Base-by-base conservation (phyloP, 2,797 vertebrate genomes). In the Silurus lanzhouensis region DNA sequence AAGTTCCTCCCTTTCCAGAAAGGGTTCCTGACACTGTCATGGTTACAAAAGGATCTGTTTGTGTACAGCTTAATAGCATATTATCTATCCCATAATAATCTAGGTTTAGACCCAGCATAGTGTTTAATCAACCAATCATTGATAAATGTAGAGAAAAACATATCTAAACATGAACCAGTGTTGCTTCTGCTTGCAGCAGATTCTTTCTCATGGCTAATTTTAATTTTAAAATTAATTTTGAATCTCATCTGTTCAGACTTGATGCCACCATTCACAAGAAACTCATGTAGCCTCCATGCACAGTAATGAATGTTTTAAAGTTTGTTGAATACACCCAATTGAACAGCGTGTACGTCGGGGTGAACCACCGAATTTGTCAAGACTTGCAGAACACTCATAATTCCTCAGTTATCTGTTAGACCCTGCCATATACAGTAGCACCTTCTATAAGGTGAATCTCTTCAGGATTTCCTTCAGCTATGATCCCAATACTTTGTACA, bases 381-480 rank as follows among this genome's bases (percentile, higher is more conserved):
- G 31, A 71, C 44, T 71, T 44, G 31, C 67, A 44, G 6, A 70
- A 70, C 31, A 70, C 19, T 10, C 71, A 74, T 74, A 46, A 5
- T 12, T 12, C 7, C 46, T 48, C 13, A 19, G 17, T 19, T 58
- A 76, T 31, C 25, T 4, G 5, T 61, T 46, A 63, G 2, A 44
- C n/a, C 60, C 8, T 44, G 1, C 9, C 38, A 76, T 17, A n/a
- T 48, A 38, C 38, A 52, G 4, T 12, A 46, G 44, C 77, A 85
- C 84, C 77, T 90, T 94, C 93, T 66, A 96, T 91, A 63, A 98
- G 90, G 52, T 91, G 86, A 84, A 97, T 88, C 86, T 95, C 93
- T 87, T 95, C 94, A 7, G 95, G 93, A 70, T 95, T 93, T 89
- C 97, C 97, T 12, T 94, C 90, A 25, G 94, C 93, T 0, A 98